A percentile compares a stretch with the other conserved stretches of the same genome.
These are phyloP conservation scores for Naso thynnoides DNA, from an alignment of 2,797 vertebrate genomes.

Conservation along the genomic window DNA sequence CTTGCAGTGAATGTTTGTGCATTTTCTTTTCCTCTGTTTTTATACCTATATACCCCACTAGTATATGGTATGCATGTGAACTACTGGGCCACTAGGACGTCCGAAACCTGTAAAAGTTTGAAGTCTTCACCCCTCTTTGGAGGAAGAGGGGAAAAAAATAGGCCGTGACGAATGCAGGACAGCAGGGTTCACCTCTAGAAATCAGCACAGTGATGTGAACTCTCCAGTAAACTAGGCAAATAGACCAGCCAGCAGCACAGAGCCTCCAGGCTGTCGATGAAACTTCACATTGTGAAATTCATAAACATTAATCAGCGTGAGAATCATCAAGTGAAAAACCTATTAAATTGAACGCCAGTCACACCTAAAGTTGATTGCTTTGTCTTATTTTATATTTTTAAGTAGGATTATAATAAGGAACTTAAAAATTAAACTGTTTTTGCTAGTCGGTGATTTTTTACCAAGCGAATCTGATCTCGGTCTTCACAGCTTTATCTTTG, in stretches of 20 bases:
- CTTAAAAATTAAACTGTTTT: too few relatives aligned
- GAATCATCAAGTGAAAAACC: not conserved
- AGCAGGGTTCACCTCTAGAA: slow-evolving; percentile 51
- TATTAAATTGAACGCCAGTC: not conserved
- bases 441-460: too few relatives aligned
- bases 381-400: not conserved
- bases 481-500: not conserved
- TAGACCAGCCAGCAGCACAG: slow-evolving; percentile 24
- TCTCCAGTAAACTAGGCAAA: slow-evolving; percentile 45
- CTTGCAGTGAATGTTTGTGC: too few relatives aligned
- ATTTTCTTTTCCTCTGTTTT: too few relatives aligned
- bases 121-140: not conserved
- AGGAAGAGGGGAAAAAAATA: not conserved
- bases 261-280: not conserved
- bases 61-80: not conserved
- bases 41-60: too few relatives aligned
- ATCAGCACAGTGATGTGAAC: slow-evolving; percentile 29
- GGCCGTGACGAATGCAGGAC: slow-evolving; percentile 31
- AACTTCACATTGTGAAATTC: too few relatives aligned
- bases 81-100: not conserved
- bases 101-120: not conserved
- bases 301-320: too few relatives aligned
- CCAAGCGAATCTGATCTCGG: not conserved
- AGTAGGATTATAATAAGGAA: not conserved
- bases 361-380: not conserved